Percentiles rank a stretch among this genome's conserved stretches.
These are phyloP conservation scores for Hepsetus odoe DNA, from an alignment of 2,113 vertebrate species.

Conservation along the genomic window DNA sequence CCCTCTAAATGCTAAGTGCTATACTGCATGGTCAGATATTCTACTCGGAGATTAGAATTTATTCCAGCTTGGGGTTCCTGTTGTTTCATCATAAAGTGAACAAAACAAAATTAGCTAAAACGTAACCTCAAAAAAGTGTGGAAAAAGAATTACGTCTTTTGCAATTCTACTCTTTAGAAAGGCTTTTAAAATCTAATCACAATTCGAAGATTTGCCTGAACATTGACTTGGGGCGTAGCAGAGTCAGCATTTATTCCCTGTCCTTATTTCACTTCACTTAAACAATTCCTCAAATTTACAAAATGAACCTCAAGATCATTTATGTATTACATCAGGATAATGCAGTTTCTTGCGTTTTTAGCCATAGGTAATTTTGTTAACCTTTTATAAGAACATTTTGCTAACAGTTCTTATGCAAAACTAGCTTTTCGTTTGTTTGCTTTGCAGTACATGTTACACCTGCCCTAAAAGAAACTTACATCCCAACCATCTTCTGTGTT, in stretches of 20 bases:
- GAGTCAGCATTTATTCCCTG: constrained; percentile 45
- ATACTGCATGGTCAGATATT: not conserved
- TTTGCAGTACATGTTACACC: constrained; percentile 10
- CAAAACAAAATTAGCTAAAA: not conserved
- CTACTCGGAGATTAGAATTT: too few relatives aligned
- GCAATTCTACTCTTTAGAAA: not conserved
- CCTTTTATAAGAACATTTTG: constrained; percentile 1
- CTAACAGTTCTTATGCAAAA: not conserved
- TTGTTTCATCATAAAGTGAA: too few relatives aligned
- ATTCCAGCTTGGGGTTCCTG: too few relatives aligned
- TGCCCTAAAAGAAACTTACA: not conserved
- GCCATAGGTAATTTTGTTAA: not conserved
- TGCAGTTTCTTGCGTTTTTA: constrained; percentile 6
- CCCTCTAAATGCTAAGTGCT: not conserved
- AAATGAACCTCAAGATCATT: constrained; percentile 15
- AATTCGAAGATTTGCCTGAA: constrained; percentile 7
- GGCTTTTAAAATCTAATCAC: not conserved
- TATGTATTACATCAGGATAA: constrained; percentile 19
- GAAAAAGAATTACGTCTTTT: not conserved
- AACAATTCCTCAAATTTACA: constrained; percentile 24
- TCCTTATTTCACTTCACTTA: constrained; percentile 20
- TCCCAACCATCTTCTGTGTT: constrained; percentile 15
- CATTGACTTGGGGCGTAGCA: not conserved
- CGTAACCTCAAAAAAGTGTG: not conserved
- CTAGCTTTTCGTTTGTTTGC: constrained; percentile 6